Base-by-base conservation (phyloP, 2,113 vertebrate species). In the Serinus canaria region DNA sequence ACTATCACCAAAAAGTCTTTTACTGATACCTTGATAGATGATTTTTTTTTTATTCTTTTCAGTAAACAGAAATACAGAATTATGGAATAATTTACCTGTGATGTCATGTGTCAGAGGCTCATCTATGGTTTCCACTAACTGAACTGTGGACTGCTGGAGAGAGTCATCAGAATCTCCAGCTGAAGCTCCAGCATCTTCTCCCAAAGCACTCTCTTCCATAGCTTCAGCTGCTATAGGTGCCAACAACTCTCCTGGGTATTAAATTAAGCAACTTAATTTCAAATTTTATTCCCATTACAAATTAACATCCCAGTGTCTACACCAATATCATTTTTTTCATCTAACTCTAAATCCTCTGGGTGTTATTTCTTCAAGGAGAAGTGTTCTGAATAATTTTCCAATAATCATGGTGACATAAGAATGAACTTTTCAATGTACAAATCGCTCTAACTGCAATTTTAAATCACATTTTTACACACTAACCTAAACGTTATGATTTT, bases 101-200 rank as follows among this genome's bases (percentile, higher is more conserved):
- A 99, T 98, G 93, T 99, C 99, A 50, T 99, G 99, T 55, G 98
- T 98, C 96, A 99, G 97, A 78, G 99, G 98, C 80, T 99, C 99
- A 63, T 99, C 99, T 21, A 99, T 99, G 76, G 98, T 98, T 95
- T 99, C 99, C 50, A 99, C 98, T 81, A 99, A 96, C 22, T 99
- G 99, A 84, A 98, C 98, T 23, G 99, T 95, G 24, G 98, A 93
- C 95, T 99, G 99, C 31, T 98, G 98, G 28, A 99, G 97, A 15
- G 98, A 97, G 83, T 99, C 99, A 25, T 99, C 99, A 3, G 98
- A 98, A 86, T 99, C 99, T 3, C 87, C 98, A 49, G 98, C 98
- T 0, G 99, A 98, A 3, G 98, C 98, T 18, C 98, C 99, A 3
- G 97, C 98, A 87, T 99, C 99, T 76, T 99, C 99, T 43, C 97